Percentiles rank a stretch among this genome's conserved stretches.
phyloP scores from a whole-genome alignment of 1,140 invertebrate species.

The Bombus fervidus region DNA sequence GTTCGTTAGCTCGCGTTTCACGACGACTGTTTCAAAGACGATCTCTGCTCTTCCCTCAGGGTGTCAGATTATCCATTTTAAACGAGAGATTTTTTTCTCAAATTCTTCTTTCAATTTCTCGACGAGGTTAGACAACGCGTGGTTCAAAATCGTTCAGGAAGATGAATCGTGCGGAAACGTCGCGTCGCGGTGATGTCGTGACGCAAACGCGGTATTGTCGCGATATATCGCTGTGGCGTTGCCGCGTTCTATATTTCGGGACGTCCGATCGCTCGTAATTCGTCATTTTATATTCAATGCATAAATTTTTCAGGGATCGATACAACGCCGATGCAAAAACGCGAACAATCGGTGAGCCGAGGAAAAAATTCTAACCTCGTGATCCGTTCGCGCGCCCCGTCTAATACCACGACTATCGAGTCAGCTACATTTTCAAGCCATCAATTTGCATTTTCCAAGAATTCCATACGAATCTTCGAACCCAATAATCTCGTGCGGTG shows the following conservation, averaged over 20 bases:
- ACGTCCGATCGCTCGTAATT: constrained; percentile 14
- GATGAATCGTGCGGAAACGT: too few species aligned
- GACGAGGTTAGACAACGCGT: too few species aligned
- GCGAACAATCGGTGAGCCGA: not conserved
- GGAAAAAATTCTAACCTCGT: not conserved
- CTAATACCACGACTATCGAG: not conserved
- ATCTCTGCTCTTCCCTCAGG: not conserved
- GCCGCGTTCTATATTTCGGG: constrained; percentile 28
- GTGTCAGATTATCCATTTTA: too few species aligned
- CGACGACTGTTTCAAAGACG: not conserved
- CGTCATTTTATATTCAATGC: constrained; percentile 45
- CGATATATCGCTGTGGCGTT: constrained; percentile 1
- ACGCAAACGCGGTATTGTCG: not conserved
- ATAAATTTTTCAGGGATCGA: constrained; percentile 18
- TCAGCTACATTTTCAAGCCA: not conserved
- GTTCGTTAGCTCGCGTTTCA: not conserved
- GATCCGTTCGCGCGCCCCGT: not conserved
- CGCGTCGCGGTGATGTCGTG: not conserved
- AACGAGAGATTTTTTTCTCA: not conserved
- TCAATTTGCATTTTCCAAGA: not conserved
- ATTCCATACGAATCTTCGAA: not conserved
- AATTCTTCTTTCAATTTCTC: not conserved
- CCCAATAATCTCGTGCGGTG: constrained; percentile 1
- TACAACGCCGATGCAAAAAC: too few species aligned
- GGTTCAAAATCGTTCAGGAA: too few species aligned